Conservation (phyloP, 2,113 vertebrate species). For the Bos taurus region DNA sequence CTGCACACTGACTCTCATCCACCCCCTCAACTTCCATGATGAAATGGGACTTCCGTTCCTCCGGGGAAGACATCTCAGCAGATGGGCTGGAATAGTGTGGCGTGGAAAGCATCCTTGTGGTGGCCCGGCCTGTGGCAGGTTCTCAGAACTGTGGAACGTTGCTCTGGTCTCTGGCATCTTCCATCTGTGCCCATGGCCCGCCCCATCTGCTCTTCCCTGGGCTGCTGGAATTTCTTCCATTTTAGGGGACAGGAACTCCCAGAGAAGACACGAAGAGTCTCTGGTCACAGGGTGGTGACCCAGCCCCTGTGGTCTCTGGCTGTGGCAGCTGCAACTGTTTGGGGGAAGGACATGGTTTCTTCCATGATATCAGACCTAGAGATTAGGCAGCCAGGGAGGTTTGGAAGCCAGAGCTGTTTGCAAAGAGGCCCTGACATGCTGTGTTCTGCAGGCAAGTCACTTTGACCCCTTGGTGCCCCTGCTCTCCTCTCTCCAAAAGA, state of each 20-base stretch:
- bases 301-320: background rate
- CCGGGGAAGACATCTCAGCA: background rate
- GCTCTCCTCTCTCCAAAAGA: background rate
- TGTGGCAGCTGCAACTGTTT: background rate
- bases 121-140: background rate
- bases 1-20: background rate
- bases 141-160: background rate
- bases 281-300: background rate
- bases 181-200: background rate
- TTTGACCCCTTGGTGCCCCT: background rate
- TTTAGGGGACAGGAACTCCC: background rate
- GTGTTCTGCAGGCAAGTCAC: background rate
- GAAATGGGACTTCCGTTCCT: background rate
- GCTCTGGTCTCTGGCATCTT: background rate
- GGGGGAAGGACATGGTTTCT: background rate
- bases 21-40: background rate
- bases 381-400: background rate
- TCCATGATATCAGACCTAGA: background rate
- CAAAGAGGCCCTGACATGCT: background rate
- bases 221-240: constrained; percentile 15
- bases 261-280: background rate
- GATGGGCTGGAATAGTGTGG: background rate
- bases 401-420: background rate
- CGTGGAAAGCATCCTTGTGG: background rate
- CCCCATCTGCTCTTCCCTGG: background rate